Evolutionary conservation across 2,888 invertebrate genomes (phyloP).

Genomic region (Liopterus haemorrhoidalis): DNA sequence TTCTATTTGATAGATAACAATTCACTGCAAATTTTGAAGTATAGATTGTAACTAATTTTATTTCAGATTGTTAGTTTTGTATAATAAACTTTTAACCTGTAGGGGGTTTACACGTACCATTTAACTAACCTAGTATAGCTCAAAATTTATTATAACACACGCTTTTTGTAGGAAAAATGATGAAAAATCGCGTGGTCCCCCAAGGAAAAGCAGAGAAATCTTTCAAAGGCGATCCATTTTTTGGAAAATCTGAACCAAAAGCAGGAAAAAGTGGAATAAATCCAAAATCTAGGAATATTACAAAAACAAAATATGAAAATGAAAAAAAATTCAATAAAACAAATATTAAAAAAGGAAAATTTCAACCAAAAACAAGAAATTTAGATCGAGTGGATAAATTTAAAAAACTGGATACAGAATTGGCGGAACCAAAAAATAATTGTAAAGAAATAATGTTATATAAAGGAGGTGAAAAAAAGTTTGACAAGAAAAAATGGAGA

Average conservation of each 20-base stretch:
- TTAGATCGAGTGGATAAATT: background rate
- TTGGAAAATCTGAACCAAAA: background rate
- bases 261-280: background rate
- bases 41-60: too few species aligned
- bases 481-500: constrained; percentile 63
- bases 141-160: too few species aligned
- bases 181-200: background rate
- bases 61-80: too few species aligned
- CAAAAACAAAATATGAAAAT: constrained; percentile 1
- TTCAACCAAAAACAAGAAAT: background rate
- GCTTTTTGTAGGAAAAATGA: constrained; percentile 1
- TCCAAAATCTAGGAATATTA: background rate
- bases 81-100: too few species aligned
- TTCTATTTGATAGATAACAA: too few species aligned
- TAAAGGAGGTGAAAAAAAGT: constrained; percentile 50
- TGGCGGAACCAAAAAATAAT: constrained; percentile 13
- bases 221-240: constrained; percentile 1
- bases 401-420: constrained; percentile 9
- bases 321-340: background rate
- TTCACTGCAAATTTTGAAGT: too few species aligned
- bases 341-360: background rate
- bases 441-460: constrained; percentile 11
- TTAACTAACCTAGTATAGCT: too few species aligned
- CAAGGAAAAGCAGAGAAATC: background rate
- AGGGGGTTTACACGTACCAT: too few species aligned